Percentiles rank a stretch among this genome's conserved stretches.
These are phyloP conservation scores for Palythoa caribaeorum DNA, from an alignment of 92 coral and sea anemone species.

Conservation along the genomic window DNA sequence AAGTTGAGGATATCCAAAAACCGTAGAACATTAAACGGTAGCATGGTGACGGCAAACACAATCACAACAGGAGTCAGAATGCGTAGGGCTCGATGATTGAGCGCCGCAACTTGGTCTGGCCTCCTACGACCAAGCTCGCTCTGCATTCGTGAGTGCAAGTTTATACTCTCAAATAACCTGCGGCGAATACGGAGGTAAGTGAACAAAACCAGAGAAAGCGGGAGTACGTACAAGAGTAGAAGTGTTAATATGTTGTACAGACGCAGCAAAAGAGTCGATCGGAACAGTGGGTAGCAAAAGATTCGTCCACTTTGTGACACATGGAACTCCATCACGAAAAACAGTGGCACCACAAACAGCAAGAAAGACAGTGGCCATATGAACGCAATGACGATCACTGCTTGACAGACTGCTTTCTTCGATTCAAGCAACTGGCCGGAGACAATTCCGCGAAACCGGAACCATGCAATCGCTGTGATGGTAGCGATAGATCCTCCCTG, in stretches of 20 bases:
- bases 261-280: constrained; percentile 56
- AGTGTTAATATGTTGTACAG: constrained; percentile 78
- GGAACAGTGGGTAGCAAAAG: constrained; percentile 75
- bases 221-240: constrained; percentile 72
- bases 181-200: constrained; percentile 84
- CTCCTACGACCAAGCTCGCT: constrained; percentile 67
- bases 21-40: constrained; percentile 82
- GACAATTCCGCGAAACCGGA: constrained; percentile 85
- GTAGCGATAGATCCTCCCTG: constrained; percentile 88
- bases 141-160: constrained; percentile 75
- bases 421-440: constrained; percentile 74
- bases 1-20: constrained; percentile 73
- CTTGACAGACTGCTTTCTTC: constrained; percentile 58
- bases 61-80: constrained; percentile 81
- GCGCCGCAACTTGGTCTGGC: constrained; percentile 55
- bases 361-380: constrained; percentile 77
- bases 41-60: constrained; percentile 80
- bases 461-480: constrained; percentile 84
- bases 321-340: constrained; percentile 76
- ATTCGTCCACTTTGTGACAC: constrained; percentile 40
- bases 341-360: constrained; percentile 77
- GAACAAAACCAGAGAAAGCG: constrained; percentile 69
- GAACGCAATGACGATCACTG: constrained; percentile 58
- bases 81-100: constrained; percentile 76
- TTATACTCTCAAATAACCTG: constrained; percentile 79